A percentile compares a stretch with the other conserved stretches of the same genome.
Evolutionary conservation across 2,888 invertebrate species (phyloP).

Genomic region (Vesta saturnalis): DNA sequence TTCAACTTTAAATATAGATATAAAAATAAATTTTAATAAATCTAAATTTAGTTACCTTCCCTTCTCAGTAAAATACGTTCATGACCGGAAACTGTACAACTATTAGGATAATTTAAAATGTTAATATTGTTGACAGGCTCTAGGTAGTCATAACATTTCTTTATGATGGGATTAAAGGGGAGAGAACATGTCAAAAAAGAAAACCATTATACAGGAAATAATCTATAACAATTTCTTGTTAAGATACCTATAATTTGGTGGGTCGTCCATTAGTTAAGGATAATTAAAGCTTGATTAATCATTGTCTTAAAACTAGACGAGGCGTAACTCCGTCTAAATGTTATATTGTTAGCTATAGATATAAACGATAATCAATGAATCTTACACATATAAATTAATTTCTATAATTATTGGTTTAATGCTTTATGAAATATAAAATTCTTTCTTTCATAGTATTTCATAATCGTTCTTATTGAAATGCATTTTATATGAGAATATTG

Average conservation of each 20-base stretch:
- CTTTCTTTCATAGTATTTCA: not conserved
- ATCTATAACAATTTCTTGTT: conserved; percentile 38
- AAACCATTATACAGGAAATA: conserved; percentile 27
- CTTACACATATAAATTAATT: not conserved
- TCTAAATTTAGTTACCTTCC: too few species aligned
- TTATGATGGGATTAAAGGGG: not conserved
- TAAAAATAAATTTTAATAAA: too few species aligned
- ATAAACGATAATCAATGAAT: not conserved
- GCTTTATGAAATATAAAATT: not conserved
- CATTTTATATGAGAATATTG: conserved; percentile 23
- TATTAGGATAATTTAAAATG: not conserved
- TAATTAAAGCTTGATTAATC: conserved; percentile 40
- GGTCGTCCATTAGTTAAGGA: conserved; percentile 40
- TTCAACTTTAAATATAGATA: too few species aligned
- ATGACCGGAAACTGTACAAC: not conserved
- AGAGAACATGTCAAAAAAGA: not conserved
- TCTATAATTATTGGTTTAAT: conserved; percentile 3
- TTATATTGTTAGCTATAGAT: not conserved
- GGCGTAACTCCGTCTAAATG: conserved; percentile 13
- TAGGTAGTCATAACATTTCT: conserved; percentile 3
- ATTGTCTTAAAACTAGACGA: conserved; percentile 33
- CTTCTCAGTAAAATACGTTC: too few species aligned
- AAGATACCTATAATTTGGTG: conserved; percentile 41
- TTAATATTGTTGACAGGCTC: not conserved
- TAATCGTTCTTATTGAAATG: conserved; percentile 20